Evolutionary conservation across 2,888 invertebrate genomes (phyloP), one percentile per base, ranked within the genome.

Genomic region (Ormyrus thymus): DNA sequence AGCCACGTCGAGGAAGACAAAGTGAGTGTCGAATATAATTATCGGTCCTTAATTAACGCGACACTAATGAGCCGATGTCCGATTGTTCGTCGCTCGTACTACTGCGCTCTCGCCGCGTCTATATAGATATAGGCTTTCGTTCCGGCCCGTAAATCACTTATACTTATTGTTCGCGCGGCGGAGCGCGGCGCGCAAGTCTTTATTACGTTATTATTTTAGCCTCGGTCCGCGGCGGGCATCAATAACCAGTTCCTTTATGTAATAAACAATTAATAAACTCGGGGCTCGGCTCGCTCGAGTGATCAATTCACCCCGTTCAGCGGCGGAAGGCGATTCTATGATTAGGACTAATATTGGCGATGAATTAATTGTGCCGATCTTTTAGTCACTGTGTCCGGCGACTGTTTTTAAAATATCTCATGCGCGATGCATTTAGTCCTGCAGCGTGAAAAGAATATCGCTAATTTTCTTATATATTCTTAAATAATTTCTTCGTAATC

Each of bases 41-140:
- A 76, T 68, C 76, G 29, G 46, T 55, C 55, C 53, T 69, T 76
- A 76, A 71, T 65, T 58, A 58, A 48, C 11, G 64, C 50, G 70
- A 56, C 43, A n/a, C 76, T 76, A 76, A 76, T 77, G 65, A 72
- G 66, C 59, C 77, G 58, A 13, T 66, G 77, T 65, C 65, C 66
- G 71, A 77, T 77, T 72, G 65, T 72, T 71, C 61, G 61, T 10
- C 53, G 59, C 58, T 70, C 66, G 65, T 66, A 70, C 71, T 76
- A 73, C 61, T 56, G 46, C 15, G 11, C 45, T 55, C n/a, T 46
- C 43, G 11, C 13, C 46, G 55, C 29, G n/a, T 43, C 29, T 55
- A 51, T 50, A 59, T 29, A 71, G 10, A 62, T 15, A 69, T 46
- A 62, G 6, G 62, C 29, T 48, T 13, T 45, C 55, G 13, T 48